Conservation (phyloP, 2,113 vertebrate species). For the Nycticryphes semicollaris region DNA sequence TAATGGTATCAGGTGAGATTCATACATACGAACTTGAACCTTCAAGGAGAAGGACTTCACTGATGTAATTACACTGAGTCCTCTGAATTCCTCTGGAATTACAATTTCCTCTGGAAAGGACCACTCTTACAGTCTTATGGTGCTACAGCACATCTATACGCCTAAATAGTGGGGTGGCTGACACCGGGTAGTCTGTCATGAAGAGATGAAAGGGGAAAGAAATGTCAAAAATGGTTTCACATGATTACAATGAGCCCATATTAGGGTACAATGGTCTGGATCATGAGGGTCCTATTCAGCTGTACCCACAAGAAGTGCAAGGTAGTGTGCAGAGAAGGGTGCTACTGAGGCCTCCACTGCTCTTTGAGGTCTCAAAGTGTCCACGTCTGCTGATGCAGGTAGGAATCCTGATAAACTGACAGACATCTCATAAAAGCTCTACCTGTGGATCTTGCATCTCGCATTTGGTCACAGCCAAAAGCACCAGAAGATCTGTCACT, state of each 20-base stretch:
- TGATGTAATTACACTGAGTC: not conserved
- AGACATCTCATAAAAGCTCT: not conserved
- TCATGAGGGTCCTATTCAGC: not conserved
- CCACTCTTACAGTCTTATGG: not conserved
- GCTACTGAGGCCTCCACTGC: not conserved
- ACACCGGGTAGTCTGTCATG: no score
- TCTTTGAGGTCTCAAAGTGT: not conserved
- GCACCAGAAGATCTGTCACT: not conserved
- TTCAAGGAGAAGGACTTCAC: not conserved
- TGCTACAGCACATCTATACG: rapidly evolving
- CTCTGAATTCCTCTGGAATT: no score
- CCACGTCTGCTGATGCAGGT: not conserved
- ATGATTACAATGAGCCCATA: not conserved
- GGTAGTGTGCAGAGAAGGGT: not conserved
- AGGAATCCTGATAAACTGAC: not conserved
- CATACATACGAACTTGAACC: not conserved
- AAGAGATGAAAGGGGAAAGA: not conserved
- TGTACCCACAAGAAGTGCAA: not conserved
- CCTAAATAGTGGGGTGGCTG: not conserved
- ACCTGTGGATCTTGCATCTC: not conserved
- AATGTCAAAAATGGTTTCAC: not conserved
- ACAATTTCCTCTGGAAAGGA: not conserved
- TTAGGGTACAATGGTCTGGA: not conserved
- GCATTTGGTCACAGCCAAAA: not conserved
- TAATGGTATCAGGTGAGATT: not conserved